Evolutionary conservation across 2,113 vertebrate species (phyloP), one percentile per base, ranked within the genome.

Genomic region (Gobius niger): DNA sequence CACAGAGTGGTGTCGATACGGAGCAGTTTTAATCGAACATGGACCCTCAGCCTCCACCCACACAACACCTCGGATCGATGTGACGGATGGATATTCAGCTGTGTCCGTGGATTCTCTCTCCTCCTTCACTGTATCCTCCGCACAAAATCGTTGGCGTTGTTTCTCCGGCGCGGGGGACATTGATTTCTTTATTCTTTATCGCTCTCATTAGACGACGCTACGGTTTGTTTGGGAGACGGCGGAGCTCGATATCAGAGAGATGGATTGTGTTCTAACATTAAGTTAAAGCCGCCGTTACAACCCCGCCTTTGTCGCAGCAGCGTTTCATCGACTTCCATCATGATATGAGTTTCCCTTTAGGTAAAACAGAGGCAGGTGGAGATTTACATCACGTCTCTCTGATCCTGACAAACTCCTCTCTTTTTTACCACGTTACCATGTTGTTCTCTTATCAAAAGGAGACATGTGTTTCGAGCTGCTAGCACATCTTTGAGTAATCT

Each of bases 151-250:
- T 56, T 54, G 12, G 8, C 8, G 52, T 19, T 56, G 19, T 34
- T 56, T 56, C 53, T 56, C 13, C 5, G 19, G 10, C 2, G 18
- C n/a, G 53, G 18, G 11, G 53, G 3, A 5, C 24, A 56, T 56
- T 34, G 53, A 56, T 56, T 34, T 56, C 24, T 34, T 56, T 40
- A 5, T 56, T 56, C 53, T 54, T 54, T 54, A 54, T 54, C 10
- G 52, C 13, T 56, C 9, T 56, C 53, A 56, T 56, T 56, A 56
- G 13, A 19, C 24, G 53, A 13, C 6, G 53, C 53, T 56, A 56
- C 53, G 34, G 53, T 56, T 34, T 19, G 24, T 50, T 6, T 50
- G 13, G 4, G 47, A 50, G 47, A 50, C 47, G 15, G 9, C 15
- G 3, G 11, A 12, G 12, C 6, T 14, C 11, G 4, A 11, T 19